Conservation (phyloP, 2,797 vertebrate genomes). For the Heterohyrax brucei region DNA sequence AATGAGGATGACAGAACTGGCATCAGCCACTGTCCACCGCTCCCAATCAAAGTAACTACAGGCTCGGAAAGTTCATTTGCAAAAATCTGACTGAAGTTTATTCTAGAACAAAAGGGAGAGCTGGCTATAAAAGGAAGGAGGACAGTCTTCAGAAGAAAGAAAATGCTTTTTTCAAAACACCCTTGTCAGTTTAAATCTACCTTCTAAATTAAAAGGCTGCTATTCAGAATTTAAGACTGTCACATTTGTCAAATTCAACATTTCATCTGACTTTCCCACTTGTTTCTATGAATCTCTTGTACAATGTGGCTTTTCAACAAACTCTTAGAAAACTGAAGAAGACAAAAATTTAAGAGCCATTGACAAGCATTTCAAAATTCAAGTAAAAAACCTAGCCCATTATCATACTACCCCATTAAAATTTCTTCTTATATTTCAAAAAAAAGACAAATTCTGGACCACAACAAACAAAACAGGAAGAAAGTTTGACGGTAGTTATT, state of each 20-base stretch:
- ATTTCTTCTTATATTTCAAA: constrained; percentile 73
- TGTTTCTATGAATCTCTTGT: not conserved
- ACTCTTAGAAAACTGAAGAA: constrained; percentile 21
- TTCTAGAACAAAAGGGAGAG: constrained; percentile 30
- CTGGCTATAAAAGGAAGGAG: not conserved
- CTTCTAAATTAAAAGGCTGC: constrained; percentile 14
- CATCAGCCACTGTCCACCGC: constrained; percentile 7
- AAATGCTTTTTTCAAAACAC: not conserved
- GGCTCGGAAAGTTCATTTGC: not conserved
- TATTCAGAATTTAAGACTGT: constrained; percentile 18
- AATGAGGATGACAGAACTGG: constrained; percentile 38
- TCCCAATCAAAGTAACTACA: constrained; percentile 54
- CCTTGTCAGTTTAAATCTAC: constrained; percentile 42
- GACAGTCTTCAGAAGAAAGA: constrained; percentile 2
- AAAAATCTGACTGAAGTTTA: constrained; percentile 7
- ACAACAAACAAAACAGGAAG: not conserved
- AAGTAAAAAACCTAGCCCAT: not conserved
- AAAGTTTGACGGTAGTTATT: constrained; percentile 53
- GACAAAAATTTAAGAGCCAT: not conserved
- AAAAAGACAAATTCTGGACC: constrained; percentile 26
- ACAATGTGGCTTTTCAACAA: not conserved
- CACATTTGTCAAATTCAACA: not conserved
- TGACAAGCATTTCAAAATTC: constrained; percentile 50
- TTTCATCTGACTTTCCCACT: not conserved
- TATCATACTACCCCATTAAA: not conserved